These are phyloP conservation scores for Hydropotes inermis DNA, from an alignment of 2,113 vertebrate genomes.

Conservation along the genomic window DNA sequence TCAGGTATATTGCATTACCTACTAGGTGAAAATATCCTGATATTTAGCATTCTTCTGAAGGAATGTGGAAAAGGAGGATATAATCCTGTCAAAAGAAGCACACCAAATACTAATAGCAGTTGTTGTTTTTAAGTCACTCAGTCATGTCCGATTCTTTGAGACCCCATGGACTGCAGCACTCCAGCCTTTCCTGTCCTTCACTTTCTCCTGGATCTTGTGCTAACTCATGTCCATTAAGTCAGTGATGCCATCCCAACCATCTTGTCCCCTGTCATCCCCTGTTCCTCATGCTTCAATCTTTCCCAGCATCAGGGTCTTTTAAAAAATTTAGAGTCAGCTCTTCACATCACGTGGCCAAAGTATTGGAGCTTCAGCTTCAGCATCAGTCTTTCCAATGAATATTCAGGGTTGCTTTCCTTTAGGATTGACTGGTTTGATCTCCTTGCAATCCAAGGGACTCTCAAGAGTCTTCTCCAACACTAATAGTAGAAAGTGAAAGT, in stretches of 20 bases:
- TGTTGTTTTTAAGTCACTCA: neutral
- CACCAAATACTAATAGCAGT: neutral
- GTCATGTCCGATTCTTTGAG: accelerated
- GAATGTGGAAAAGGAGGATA: neutral
- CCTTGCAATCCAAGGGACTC: neutral
- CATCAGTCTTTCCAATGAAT: neutral
- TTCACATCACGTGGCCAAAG: neutral
- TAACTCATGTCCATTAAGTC: neutral
- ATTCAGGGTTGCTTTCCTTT: neutral
- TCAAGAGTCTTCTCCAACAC: neutral
- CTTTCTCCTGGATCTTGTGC: neutral
- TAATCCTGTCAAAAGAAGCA: neutral
- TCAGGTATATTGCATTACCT: neutral
- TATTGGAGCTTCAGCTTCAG: neutral
- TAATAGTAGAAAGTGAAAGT: neutral
- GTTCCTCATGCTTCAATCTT: neutral
- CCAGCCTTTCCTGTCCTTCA: neutral
- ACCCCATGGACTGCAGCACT: neutral
- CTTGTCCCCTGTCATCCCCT: neutral
- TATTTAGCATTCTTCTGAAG: neutral
- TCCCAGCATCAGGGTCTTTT: neutral
- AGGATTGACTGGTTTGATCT: neutral
- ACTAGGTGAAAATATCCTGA: neutral
- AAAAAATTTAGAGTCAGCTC: neutral
- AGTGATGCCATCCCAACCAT: neutral